Conservation (phyloP, 2,113 vertebrate species). For the Chitala chitala region DNA sequence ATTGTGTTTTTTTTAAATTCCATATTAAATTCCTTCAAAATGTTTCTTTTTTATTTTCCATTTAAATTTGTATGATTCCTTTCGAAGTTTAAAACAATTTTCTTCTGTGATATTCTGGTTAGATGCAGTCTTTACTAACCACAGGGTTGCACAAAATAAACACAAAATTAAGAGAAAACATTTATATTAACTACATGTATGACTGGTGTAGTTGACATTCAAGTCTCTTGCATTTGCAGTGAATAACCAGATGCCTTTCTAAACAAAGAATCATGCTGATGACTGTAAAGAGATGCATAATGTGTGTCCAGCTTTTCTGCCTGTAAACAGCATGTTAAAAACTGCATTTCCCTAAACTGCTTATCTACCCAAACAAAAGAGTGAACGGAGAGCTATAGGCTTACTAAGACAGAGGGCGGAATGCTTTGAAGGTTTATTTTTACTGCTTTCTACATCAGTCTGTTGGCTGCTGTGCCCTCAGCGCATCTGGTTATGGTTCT, state of each 20-base stretch:
- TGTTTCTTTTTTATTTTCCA: constrained; percentile 1
- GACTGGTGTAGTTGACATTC: too few species aligned
- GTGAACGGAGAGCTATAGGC: constrained; percentile 11
- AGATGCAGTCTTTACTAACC: not conserved
- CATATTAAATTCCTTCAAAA: constrained; percentile 10
- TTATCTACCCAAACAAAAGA: constrained; percentile 23
- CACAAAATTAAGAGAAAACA: not conserved
- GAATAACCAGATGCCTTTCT: not conserved
- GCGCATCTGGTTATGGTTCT: constrained; percentile 76
- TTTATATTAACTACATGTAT: not conserved
- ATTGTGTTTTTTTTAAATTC: not conserved
- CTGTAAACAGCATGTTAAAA: not conserved
- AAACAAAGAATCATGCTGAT: not conserved
- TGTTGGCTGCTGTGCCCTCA: constrained; percentile 41
- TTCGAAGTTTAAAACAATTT: not conserved
- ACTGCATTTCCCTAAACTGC: not conserved
- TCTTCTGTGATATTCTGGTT: not conserved
- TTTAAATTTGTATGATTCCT: not conserved
- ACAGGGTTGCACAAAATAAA: not conserved
- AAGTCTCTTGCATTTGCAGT: too few species aligned
- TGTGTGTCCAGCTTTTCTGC: not conserved
- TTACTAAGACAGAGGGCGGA: constrained; percentile 30
- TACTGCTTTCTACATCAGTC: constrained; percentile 50
- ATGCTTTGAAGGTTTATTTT: constrained; percentile 50
- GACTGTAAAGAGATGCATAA: not conserved